Evolutionary conservation across 2,888 invertebrate genomes (phyloP), one percentile per base, ranked within the genome.

Genomic region (Drosophila sordidula): DNA sequence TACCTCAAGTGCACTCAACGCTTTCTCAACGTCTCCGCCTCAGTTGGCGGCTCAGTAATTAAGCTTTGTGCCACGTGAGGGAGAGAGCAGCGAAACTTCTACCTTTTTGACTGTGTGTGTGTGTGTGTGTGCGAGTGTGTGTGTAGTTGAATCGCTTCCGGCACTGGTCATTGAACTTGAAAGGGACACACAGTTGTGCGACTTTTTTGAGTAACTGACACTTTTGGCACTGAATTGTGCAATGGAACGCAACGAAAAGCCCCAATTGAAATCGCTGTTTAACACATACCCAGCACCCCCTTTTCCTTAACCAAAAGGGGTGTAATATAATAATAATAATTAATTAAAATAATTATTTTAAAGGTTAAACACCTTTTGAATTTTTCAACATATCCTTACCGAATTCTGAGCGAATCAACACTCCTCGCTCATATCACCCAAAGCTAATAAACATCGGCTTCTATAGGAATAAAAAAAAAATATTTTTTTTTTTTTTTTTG

Each of bases 1-100:
- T 89, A 85, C 87, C 89, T 84, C 72, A 76, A 85, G 85, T 81
- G 79, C 84, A 87, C 84, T 84, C 74, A 70, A 54, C 67, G 66
- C 69, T 76, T 79, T 82, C 65, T 81, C 79, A 69, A 68, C 77
- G 65, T 68, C 73, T 49, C 57, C 47, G 47, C 39, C 50, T 57
- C 41, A 26, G 55, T 39, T 62, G 59, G 57, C 69, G 63, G 58
- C 73, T 55, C 68, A 56, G 80, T 86, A 87, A 83, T 83, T 83
- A 87, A 87, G 88, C 73, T 52, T 59, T 68, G 51, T 76, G 73
- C 64, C 76, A 70, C 75, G 76, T 81, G 29, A 29, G 29, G 29
- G 29, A 18, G 9, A 29, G 9, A 29, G 61, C 29, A 25, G 34
- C 18, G 52, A 14, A 32, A 12, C 4, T 16, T 36, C 44, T 59